Conservation (phyloP, 2,113 vertebrate species). For the Sapayoa aenigma region DNA sequence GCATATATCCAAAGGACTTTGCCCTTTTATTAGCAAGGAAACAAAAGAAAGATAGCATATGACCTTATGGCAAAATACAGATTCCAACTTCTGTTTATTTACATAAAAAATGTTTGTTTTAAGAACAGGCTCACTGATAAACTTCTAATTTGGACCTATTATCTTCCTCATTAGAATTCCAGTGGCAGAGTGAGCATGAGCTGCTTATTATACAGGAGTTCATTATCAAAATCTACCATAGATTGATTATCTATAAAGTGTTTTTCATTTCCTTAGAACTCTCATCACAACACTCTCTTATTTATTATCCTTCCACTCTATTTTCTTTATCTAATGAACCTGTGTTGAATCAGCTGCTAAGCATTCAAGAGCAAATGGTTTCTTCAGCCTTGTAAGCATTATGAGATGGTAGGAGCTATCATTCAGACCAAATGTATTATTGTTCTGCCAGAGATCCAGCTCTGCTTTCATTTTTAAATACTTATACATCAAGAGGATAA, state of each 20-base stretch:
- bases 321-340: conserved; percentile 54
- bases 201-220: conserved; percentile 53
- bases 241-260: conserved; percentile 60
- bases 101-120: conserved; percentile 64
- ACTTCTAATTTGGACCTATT: conserved; percentile 25
- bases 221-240: conserved; percentile 56
- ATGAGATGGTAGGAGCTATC: neutral
- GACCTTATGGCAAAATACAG: conserved; percentile 1
- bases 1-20: neutral
- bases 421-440: conserved; percentile 6
- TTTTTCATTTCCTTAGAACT: conserved; percentile 52
- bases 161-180: conserved; percentile 41
- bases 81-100: conserved; percentile 8
- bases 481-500: neutral
- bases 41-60: conserved; percentile 23
- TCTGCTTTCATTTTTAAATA: conserved; percentile 10
- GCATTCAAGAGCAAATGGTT: conserved; percentile 22
- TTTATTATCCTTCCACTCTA: conserved; percentile 36
- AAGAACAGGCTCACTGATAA: conserved; percentile 57
- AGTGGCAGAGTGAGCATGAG: neutral
- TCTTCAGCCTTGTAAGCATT: conserved; percentile 11
- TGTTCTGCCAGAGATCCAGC: neutral
- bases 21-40: neutral
- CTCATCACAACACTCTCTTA: neutral
- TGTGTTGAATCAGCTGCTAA: conserved; percentile 48